Base-by-base conservation (phyloP, 2,888 invertebrate genomes). In the Apomyelois bistriatella region DNA sequence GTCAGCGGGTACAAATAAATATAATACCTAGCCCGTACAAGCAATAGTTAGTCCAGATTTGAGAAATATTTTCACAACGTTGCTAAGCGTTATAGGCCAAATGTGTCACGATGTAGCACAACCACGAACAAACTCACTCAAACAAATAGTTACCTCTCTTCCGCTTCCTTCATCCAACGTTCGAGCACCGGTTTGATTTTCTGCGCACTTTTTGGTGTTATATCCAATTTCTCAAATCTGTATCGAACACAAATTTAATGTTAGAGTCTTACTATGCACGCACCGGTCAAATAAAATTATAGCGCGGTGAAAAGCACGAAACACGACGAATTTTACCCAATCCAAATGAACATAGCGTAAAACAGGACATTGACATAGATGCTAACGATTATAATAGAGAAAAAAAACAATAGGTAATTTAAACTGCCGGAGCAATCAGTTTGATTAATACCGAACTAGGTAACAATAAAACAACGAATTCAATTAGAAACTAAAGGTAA, bases 221-320 rank as follows among this genome's bases (percentile, higher is more conserved):
- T 99, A 92, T 99, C 99, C 92, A 99, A 93, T 92, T 99, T 99
- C 92, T 99, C 99, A 94, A 99, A 99, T 95, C 98, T 98, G 91
- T 81, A 91, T 91, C 84, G 85, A 91, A 91, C 85, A 91, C 84
- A 80, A 89, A 88, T 87, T 74, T 80, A 76, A 81, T 85, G 86
- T 85, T 88, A 90, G 87, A 88, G 70, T 79, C 69, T 75, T 71
- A 74, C 78, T 79, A 77, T 73, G 79, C 82, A 76, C 82, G 83
- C 74, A 74, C 79, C 81, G 76, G 68, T 67, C 67, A 71, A 71
- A 56, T 50, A 62, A 65, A 68, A 66, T 52, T 58, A 63, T 65
- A 70, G 60, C 71, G 72, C 70, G 66, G 57, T 64, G 60, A 64
- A 68, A 72, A 76, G 70, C 74, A 64, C 64, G 68, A 28, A 65